Evolutionary conservation across 2,888 invertebrate genomes (phyloP).

Genomic region (Troides aeacus): DNA sequence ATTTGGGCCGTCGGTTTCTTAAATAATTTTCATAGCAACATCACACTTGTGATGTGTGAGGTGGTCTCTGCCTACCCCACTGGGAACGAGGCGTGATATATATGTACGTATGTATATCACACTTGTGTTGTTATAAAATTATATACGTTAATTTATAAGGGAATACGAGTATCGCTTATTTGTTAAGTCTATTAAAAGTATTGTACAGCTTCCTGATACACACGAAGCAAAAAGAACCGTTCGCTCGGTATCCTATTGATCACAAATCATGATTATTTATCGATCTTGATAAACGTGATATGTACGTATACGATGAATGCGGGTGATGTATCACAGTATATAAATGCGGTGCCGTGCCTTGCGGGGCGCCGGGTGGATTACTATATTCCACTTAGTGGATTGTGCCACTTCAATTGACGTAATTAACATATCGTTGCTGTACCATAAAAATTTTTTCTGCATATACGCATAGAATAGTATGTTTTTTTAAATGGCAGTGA

Average conservation of each 20-base stretch:
- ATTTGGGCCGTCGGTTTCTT: too few species aligned
- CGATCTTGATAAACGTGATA: constrained; percentile 22
- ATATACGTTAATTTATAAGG: too few species aligned
- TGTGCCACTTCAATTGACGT: constrained; percentile 57
- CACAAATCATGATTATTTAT: constrained; percentile 21
- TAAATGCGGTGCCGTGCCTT: constrained; percentile 64
- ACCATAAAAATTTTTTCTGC: constrained; percentile 42
- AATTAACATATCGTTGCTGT: constrained; percentile 54
- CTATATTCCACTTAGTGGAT: constrained; percentile 71
- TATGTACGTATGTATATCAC: too few species aligned
- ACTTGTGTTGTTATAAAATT: too few species aligned
- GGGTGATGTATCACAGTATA: constrained; percentile 64
- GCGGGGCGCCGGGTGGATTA: constrained; percentile 62
- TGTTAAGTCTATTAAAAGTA: background rate
- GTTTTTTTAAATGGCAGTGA: background rate
- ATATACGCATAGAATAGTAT: background rate
- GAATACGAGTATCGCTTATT: background rate
- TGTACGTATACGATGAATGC: constrained; percentile 56
- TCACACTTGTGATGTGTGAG: too few species aligned
- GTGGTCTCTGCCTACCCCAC: too few species aligned
- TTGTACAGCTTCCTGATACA: background rate
- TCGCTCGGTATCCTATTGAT: constrained; percentile 7
- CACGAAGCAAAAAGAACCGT: background rate
- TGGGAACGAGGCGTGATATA: too few species aligned
- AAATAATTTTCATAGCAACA: too few species aligned